Conservation (phyloP, 1,140 invertebrate genomes). For the Antheraea pernyi region DNA sequence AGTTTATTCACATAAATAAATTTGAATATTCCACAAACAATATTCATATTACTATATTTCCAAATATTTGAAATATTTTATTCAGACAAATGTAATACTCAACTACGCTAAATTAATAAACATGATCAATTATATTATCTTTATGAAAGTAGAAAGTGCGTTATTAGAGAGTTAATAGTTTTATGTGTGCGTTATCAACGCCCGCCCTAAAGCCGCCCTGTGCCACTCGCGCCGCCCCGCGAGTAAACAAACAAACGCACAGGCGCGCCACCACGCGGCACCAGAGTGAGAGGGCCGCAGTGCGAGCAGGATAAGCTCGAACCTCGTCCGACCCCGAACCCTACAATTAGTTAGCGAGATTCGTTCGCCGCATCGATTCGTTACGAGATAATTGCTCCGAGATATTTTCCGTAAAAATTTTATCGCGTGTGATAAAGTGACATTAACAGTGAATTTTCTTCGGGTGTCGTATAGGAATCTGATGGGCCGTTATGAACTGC, state of each 20-base stretch:
- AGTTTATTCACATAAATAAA: too few relatives aligned
- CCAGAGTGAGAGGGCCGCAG: conserved; percentile 33
- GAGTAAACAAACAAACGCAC: conserved; percentile 56
- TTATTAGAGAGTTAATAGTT: conserved; percentile 17
- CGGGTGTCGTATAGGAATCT: conserved; percentile 36
- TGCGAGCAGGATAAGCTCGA: conserved; percentile 41
- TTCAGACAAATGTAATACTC: background rate
- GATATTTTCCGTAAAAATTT: background rate
- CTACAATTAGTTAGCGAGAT: conserved; percentile 77
- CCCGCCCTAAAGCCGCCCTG: conserved; percentile 64
- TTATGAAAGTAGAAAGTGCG: conserved; percentile 19
- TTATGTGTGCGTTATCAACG: conserved; percentile 21
- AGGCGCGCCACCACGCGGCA: conserved; percentile 30
- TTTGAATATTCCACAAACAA: too few relatives aligned
- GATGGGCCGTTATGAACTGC: conserved; percentile 70
- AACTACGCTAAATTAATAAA: background rate
- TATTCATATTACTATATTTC: too few relatives aligned
- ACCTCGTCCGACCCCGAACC: conserved; percentile 50
- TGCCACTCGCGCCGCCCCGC: conserved; percentile 56
- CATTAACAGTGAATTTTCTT: conserved; percentile 40
- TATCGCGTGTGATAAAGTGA: conserved; percentile 8
- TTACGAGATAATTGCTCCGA: conserved; percentile 69
- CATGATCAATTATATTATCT: background rate
- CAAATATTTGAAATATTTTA: too few relatives aligned
- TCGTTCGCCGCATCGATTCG: conserved; percentile 72